These are phyloP conservation scores for Dendroctonus ponderosae DNA, from an alignment of 1,140 invertebrate species.

Conservation along the genomic window DNA sequence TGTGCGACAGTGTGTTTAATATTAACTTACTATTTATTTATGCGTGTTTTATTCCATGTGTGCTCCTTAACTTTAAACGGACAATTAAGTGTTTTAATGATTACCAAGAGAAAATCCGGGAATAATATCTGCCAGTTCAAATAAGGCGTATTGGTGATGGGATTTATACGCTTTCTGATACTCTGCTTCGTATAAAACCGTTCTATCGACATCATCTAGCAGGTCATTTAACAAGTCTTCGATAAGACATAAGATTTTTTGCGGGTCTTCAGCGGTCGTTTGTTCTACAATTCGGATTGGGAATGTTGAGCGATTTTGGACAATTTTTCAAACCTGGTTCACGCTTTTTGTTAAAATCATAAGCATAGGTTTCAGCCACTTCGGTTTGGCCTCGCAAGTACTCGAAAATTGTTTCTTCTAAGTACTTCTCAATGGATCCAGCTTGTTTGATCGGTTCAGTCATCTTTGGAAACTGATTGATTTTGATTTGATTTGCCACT, in stretches of 20 bases:
- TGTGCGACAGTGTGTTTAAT: not conserved
- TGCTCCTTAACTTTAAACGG: not conserved
- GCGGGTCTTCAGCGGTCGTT: not conserved
- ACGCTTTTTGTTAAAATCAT: conserved; percentile 8
- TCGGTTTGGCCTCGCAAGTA: conserved; percentile 21
- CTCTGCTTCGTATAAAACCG: conserved; percentile 11
- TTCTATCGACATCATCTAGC: conserved; percentile 22
- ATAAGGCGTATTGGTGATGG: conserved; percentile 25
- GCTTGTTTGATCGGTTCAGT: not conserved
- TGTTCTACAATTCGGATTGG: not conserved
- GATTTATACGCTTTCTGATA: conserved; percentile 20
- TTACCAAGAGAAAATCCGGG: conserved; percentile 16
- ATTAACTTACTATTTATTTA: not conserved
- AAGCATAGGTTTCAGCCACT: conserved; percentile 3
- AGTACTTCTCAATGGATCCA: conserved; percentile 22
- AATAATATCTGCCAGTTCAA: conserved; percentile 15
- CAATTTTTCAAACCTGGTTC: conserved; percentile 5
- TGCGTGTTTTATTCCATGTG: not conserved
- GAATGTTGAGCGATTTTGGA: not conserved
- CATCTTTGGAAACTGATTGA: conserved; percentile 2
- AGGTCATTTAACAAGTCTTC: conserved; percentile 22
- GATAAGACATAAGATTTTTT: conserved; percentile 8
- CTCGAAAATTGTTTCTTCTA: conserved; percentile 26
- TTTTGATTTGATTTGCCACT: no score
- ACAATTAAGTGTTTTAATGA: not conserved